A percentile compares a stretch with the other conserved stretches of the same genome.
These are phyloP conservation scores for Anoplolepis gracilipes DNA, from an alignment of 1,140 invertebrate genomes.

Conservation along the genomic window DNA sequence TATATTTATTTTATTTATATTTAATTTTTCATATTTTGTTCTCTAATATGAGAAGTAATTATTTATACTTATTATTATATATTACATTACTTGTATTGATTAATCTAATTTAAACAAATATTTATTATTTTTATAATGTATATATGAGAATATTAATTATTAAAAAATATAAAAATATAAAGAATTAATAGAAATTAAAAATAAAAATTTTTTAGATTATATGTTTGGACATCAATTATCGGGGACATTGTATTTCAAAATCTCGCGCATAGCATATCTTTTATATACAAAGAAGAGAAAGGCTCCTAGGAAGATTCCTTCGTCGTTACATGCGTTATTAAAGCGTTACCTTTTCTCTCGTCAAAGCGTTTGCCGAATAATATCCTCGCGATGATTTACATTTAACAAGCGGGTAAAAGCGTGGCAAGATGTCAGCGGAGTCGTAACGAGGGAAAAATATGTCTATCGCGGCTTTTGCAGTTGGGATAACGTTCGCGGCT, in stretches of 20 bases:
- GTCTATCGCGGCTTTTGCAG: slow-evolving; percentile 76
- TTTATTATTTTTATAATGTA: too few species aligned
- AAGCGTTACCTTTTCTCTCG: background rate
- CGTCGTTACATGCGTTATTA: slow-evolving; percentile 7
- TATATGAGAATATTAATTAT: background rate
- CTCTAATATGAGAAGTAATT: background rate
- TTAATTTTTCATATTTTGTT: background rate
- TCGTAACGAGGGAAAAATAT: slow-evolving; percentile 77
- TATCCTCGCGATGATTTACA: slow-evolving; percentile 60
- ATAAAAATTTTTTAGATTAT: slow-evolving; percentile 4
- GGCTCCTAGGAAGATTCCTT: too few species aligned
- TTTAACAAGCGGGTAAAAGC: slow-evolving; percentile 62
- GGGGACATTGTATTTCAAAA: background rate
- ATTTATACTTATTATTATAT: background rate
- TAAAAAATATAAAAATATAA: too few species aligned
- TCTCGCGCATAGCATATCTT: background rate
- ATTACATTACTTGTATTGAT: background rate
- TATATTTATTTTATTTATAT: background rate
- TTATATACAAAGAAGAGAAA: background rate
- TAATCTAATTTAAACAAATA: background rate
- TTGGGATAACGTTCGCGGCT: slow-evolving; percentile 71
- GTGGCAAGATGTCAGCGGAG: slow-evolving; percentile 60
- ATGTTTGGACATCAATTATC: background rate
- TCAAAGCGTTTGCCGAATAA: slow-evolving; percentile 20
- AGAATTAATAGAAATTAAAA: too few species aligned